Base-by-base conservation (phyloP, 2,113 vertebrate species). In the Sceloporus tristichus region DNA sequence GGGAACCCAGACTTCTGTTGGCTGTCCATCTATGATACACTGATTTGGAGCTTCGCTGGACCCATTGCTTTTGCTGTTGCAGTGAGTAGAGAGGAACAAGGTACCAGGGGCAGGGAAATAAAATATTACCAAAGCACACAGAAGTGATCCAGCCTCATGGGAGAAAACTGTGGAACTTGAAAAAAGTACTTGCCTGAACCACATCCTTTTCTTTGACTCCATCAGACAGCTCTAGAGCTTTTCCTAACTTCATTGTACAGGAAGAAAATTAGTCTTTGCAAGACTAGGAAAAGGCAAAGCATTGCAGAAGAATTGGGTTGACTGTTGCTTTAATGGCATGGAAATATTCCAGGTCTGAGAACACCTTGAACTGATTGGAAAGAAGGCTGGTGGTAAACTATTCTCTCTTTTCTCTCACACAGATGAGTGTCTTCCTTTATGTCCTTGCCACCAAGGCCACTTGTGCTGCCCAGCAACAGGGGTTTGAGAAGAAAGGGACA, bases 1-100 rank as follows among this genome's bases (percentile, higher is more conserved):
- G 98, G 98, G 25, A 99, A 98, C 95, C 98, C 98, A 0, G 98
- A 99, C 90, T 99, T 98, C 97, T 99, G 98, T 90, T 99, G 98
- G 98, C 96, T 99, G 70, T 98, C 98, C 29, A 94, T 99, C 92
- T 98, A 98, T 0, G 98, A 99, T 91, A 98, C 97, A 0, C 96
- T 99, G 70, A 97, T 99, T 90, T 99, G 98, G 98, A 99, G 98
- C 91, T 97, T 99, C 7, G 98, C 98, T 0, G 98, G 98, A 66
- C 98, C 98, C 10, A 97, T 98, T 54, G 96, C 97, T 77, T 95
- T 97, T 0, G 98, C 97, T 1, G 96, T 98, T 27, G 97, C 98
- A 25, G 98, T 99, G 94, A 92, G 98, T 97, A 78, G 9, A 11
- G 2, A 71, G 59, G 25, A 73, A 27, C 38, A 56, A 66, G 40